Evolutionary conservation across 2,888 invertebrate species (phyloP).

Genomic region (Arenicola marina): DNA sequence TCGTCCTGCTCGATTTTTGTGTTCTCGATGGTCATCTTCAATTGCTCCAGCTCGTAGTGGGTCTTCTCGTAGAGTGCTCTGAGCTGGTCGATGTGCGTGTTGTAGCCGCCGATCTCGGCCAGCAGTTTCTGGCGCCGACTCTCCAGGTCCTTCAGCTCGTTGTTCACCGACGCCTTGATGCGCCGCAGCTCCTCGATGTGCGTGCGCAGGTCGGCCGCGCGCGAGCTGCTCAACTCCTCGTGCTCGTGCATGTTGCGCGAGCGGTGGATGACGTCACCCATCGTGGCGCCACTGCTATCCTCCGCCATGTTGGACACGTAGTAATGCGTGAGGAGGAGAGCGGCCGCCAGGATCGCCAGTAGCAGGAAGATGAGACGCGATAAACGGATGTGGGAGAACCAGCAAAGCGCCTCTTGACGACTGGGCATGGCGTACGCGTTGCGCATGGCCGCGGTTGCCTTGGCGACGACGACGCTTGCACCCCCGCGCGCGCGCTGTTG

Average conservation of each 20-base stretch:
- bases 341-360: conserved; percentile 74
- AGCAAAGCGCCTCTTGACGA: background rate
- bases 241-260: conserved; percentile 34
- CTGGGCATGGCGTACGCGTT: no score
- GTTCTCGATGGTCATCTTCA: conserved; percentile 89
- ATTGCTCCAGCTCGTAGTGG: conserved; percentile 82
- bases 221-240: conserved; percentile 31
- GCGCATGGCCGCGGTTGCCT: no score
- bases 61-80: conserved; percentile 81
- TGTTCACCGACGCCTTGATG: conserved; percentile 90
- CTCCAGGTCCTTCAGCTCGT: conserved; percentile 88
- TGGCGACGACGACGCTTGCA: no score
- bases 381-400: conserved; percentile 51
- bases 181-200: conserved; percentile 87
- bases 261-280: background rate
- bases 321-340: conserved; percentile 80
- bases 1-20: conserved; percentile 89
- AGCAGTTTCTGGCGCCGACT: conserved; percentile 78
- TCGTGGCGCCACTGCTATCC: conserved; percentile 4
- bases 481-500: no score
- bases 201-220: conserved; percentile 66
- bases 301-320: conserved; percentile 77
- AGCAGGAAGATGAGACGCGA: conserved; percentile 77
- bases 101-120: conserved; percentile 79
- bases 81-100: conserved; percentile 81